phyloP scores from a whole-genome alignment of 2,113 vertebrate species.

The Tragulus kanchil region DNA sequence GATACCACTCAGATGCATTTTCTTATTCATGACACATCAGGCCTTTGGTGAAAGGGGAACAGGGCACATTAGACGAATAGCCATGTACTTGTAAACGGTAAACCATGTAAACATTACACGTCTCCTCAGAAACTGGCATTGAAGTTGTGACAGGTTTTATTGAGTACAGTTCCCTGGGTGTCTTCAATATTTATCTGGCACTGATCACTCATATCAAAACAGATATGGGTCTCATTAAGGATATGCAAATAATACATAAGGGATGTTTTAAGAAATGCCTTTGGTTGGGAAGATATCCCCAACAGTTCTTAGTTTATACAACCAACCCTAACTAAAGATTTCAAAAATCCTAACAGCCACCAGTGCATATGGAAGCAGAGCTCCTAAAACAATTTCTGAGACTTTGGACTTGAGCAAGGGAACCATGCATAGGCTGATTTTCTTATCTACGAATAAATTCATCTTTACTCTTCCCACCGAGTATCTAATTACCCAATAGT shows the following conservation, averaged over 20 bases:
- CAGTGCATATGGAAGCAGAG: background rate
- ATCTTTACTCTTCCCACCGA: background rate
- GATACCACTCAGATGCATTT: background rate
- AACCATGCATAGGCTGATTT: background rate
- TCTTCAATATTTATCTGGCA: background rate
- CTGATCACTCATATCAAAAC: background rate
- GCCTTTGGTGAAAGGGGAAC: background rate
- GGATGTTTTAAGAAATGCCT: background rate
- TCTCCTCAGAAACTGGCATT: background rate
- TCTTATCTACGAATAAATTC: background rate
- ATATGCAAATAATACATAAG: background rate
- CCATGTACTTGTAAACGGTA: background rate
- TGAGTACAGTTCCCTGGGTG: background rate
- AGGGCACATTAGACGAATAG: slow-evolving; percentile 41
- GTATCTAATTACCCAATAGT: background rate
- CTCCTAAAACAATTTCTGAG: background rate
- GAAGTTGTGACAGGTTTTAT: background rate
- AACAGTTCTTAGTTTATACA: background rate
- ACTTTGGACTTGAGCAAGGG: background rate
- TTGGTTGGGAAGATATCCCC: background rate
- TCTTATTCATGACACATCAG: slow-evolving; percentile 41
- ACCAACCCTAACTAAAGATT: background rate
- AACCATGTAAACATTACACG: background rate
- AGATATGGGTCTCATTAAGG: background rate
- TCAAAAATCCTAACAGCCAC: background rate